Percentiles rank a stretch among this genome's conserved stretches.
Conservation (phyloP, 2,113 vertebrate genomes). For the Callaeas wilsoni region DNA sequence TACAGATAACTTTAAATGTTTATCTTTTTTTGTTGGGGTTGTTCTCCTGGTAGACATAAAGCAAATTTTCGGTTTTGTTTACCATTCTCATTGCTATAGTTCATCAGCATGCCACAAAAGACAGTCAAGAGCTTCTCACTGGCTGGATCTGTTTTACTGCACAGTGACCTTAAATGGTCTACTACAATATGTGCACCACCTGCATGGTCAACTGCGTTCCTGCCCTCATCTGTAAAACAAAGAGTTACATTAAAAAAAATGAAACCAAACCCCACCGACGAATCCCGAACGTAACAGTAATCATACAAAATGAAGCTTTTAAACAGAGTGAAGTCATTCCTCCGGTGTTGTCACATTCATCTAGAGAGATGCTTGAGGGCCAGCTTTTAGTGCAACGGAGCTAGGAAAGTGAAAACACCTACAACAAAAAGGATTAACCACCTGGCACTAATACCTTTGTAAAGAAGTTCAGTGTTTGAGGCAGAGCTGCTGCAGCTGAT, state of each 20-base stretch:
- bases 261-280: slow-evolving; percentile 60
- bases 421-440: slow-evolving; percentile 40
- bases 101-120: slow-evolving; percentile 99
- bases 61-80: slow-evolving; percentile 79
- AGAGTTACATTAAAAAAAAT: slow-evolving; percentile 90
- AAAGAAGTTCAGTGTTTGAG: neutral
- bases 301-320: slow-evolving; percentile 34
- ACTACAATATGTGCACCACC: slow-evolving; percentile 98
- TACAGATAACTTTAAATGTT: slow-evolving; percentile 2
- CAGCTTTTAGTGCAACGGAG: neutral
- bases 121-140: slow-evolving; percentile 99
- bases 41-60: slow-evolving; percentile 73
- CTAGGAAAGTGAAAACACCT: neutral
- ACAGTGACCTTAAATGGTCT: slow-evolving; percentile 94
- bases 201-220: slow-evolving; percentile 97
- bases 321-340: neutral
- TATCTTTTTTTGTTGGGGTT: neutral
- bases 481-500: neutral
- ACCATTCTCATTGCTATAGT: slow-evolving; percentile 99
- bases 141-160: slow-evolving; percentile 93
- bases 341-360: neutral
- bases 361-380: neutral
- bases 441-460: neutral
- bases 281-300: slow-evolving; percentile 66
- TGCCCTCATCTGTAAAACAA: slow-evolving; percentile 99